Evolutionary conservation across 37 sponge, comb jelly and placozoan species (phyloP), one percentile per base, ranked within the genome.

Genomic region (Beroe ovata): DNA sequence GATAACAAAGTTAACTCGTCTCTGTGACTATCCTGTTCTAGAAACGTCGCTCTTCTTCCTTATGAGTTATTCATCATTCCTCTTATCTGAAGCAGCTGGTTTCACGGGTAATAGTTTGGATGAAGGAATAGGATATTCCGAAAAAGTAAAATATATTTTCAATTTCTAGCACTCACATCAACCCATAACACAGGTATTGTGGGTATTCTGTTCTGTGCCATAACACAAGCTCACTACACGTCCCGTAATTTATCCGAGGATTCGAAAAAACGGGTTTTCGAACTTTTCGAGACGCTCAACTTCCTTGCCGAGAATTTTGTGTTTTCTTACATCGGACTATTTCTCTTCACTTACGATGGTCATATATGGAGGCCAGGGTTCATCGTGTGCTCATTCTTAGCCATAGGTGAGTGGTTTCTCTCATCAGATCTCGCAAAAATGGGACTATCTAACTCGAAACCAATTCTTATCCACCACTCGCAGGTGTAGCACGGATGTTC

Each of bases 231-330:
- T 11, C 94, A 97, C 91, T 97, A 97, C 90, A 95, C 97, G 19
- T 95, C 92, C 89, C 92, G 94, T 60, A 97, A 97, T 88, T 88
- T 97, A n/a, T 94, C 94, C 18, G 81, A 39, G 2, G 95, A 97
- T 60, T 93, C 94, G 8, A 72, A 92, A 38, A 60, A 54, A 39
- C 90, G 93, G 22, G 39, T 92, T 89, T 41, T 90, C 20, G 63
- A 93, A 89, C 60, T 92, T 32, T 97, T 97, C 92, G 97, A 97
- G 41, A 88, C 95, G 1, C 81, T 97, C 30, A 97, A 94, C 90
- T 97, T 97, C 64, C 59, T 97, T 28, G 94, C 97, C 0, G 97
- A 97, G 90, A 97, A 97, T 77, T 97, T 97, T 69, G 92, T 97
- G 42, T 97, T 97, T 64, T 92, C 92, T n/a, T 97, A 97, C 92